Conservation (phyloP, 2,888 invertebrate genomes). For the Pardosa pseudoannulata region DNA sequence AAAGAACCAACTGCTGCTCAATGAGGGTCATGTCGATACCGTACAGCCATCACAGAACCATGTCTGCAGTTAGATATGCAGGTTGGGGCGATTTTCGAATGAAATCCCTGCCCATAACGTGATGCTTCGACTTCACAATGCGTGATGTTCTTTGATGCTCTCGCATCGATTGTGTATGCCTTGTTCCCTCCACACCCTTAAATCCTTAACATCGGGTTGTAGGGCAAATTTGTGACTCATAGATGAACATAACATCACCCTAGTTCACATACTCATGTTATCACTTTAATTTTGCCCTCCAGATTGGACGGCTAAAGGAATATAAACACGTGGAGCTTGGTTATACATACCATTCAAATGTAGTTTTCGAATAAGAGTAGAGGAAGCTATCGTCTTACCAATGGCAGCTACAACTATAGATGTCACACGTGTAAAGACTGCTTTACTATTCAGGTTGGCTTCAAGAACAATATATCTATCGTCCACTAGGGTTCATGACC, state of each 20-base stretch:
- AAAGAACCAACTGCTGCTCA: too few relatives aligned
- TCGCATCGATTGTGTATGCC: background rate
- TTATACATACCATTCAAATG: background rate
- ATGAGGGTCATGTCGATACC: constrained; percentile 38
- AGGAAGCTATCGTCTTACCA: constrained; percentile 20
- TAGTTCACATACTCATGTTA: background rate
- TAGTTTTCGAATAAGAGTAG: constrained; percentile 6
- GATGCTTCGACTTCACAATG: background rate
- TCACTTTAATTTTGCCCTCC: background rate
- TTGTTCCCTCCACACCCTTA: constrained; percentile 4
- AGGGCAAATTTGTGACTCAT: constrained; percentile 17
- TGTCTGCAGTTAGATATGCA: constrained; percentile 18
- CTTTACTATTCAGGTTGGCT: constrained; percentile 20
- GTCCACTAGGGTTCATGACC: background rate
- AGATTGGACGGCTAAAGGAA: constrained; percentile 16
- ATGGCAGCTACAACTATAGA: constrained; percentile 23
- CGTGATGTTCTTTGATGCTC: background rate
- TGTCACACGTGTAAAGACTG: constrained; percentile 4
- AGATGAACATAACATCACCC: background rate
- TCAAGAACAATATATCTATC: constrained; percentile 1
- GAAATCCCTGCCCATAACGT: too few relatives aligned
- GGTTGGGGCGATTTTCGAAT: constrained; percentile 27
- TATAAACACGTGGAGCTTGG: background rate
- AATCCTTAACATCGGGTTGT: constrained; percentile 9
- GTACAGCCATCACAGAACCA: constrained; percentile 21